Conservation (phyloP, 2,797 vertebrate species). For the Sphaeramia orbicularis region DNA sequence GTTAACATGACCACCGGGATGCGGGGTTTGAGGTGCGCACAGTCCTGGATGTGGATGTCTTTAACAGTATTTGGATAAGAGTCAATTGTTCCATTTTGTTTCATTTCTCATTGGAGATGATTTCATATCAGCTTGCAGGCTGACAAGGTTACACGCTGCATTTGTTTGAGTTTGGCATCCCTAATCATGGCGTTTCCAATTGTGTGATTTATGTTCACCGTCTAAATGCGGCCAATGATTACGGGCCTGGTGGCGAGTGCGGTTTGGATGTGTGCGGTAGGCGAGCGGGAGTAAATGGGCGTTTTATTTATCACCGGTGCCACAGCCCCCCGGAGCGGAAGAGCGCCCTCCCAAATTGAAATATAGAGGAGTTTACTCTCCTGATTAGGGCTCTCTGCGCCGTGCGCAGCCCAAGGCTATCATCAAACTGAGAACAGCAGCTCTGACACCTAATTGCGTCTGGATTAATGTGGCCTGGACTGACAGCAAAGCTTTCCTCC, state of each 20-base stretch:
- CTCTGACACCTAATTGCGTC: constrained; percentile 94
- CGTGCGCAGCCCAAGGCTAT: constrained; percentile 91
- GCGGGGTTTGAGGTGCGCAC: background rate
- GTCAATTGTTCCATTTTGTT: constrained; percentile 71
- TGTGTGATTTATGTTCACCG: constrained; percentile 93
- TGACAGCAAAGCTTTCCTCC: constrained; percentile 81
- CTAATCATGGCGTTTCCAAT: constrained; percentile 93
- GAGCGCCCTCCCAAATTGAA: constrained; percentile 98
- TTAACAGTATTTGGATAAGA: constrained; percentile 43
- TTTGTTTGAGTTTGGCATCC: constrained; percentile 85
- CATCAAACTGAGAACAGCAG: constrained; percentile 88
- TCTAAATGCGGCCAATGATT: constrained; percentile 92
- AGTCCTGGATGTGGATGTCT: constrained; percentile 5
- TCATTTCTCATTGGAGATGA: constrained; percentile 70
- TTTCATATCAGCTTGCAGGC: constrained; percentile 47
- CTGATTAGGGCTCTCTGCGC: constrained; percentile 93
- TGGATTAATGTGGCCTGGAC: constrained; percentile 94
- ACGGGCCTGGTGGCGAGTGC: constrained; percentile 90
- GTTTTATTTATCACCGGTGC: constrained; percentile 98
- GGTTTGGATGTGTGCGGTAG: constrained; percentile 83
- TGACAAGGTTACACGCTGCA: constrained; percentile 88
- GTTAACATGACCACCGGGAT: constrained; percentile 37
- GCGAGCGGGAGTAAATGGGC: constrained; percentile 93
- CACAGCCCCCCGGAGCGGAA: constrained; percentile 96
- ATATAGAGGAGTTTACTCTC: constrained; percentile 99